Evolutionary conservation across 2,113 vertebrate genomes (phyloP), one percentile per base, ranked within the genome.

Genomic region (Cavia porcellus): DNA sequence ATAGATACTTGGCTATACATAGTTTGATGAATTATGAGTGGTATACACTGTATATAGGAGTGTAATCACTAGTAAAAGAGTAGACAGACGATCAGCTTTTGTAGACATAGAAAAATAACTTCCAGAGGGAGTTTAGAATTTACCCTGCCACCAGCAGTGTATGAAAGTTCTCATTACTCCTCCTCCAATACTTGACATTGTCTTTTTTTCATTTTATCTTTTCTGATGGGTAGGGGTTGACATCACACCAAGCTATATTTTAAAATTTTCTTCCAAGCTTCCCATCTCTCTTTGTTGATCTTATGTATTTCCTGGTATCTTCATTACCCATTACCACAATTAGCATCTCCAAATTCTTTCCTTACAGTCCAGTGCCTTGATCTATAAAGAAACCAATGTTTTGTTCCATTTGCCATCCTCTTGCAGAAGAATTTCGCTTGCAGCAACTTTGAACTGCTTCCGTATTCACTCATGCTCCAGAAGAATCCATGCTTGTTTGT

Each of bases 281-380:
- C 50, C 84, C 75, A 64, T 66, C 70, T 74, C 50, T 87, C 70
- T 93, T 90, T 86, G 82, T 70, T 93, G 70, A 92, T 94, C 86
- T 92, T 79, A 47, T 30, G 47, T 4, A 66, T 25, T 96, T 89
- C 50, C 50, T 81, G 10, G 28, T 97, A 52, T 92, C 80, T 93
- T 95, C 64, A 57, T 88, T 50, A 79, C 61, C 42, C 47, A 62
- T 96, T 90, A 92, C 47, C 52, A 90, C 72, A 87, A 92, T 77
- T 82, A 90, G 25, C 52, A 88, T 92, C 55, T 94, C 47, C 62
- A 96, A 92, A 95, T 92, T 79, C 30, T 81, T 96, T 97, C 72
- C 47, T 94, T 91, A 42, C 2, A 75, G n/a, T 74, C 22, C 30
- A 85, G 22, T 96, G 70, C 74, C 45, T 93, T 82, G 59, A 87